Evolutionary conservation across 1,140 invertebrate genomes (phyloP).

Genomic region (Brachystomella parvula): DNA sequence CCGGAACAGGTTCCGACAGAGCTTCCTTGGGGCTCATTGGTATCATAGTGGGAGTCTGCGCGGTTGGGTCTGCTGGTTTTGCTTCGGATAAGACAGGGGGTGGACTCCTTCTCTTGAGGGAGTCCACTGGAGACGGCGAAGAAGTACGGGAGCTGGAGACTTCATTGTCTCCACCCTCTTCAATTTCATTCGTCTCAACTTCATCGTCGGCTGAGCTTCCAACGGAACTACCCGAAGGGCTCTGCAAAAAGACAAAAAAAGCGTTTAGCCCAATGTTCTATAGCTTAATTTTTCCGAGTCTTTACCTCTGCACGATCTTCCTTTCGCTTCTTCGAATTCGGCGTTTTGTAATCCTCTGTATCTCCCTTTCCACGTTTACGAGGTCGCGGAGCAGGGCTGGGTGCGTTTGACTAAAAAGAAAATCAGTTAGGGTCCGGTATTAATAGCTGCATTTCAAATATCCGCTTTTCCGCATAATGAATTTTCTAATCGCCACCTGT

Average conservation of each 20-base stretch:
- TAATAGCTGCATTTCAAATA: background rate
- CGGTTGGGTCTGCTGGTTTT: background rate
- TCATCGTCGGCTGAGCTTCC: slow-evolving; percentile 36
- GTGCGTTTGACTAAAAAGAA: slow-evolving; percentile 48
- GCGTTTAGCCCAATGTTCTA: background rate
- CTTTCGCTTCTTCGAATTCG: slow-evolving; percentile 58
- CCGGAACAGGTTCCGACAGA: too few species aligned
- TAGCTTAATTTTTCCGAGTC: slow-evolving; percentile 10
- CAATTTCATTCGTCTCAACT: slow-evolving; percentile 52
- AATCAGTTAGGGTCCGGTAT: background rate
- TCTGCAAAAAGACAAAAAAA: slow-evolving; percentile 43
- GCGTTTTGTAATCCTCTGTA: slow-evolving; percentile 51
- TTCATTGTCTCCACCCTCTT: slow-evolving; percentile 33
- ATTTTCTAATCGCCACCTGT: too few species aligned
- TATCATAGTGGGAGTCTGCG: background rate
- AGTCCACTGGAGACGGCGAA: slow-evolving; percentile 27
- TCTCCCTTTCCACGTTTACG: slow-evolving; percentile 56
- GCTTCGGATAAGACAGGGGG: background rate
- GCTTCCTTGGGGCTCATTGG: background rate
- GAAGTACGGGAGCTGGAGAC: slow-evolving; percentile 36
- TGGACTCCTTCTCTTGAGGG: background rate
- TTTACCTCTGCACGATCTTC: slow-evolving; percentile 51
- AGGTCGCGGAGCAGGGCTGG: slow-evolving; percentile 51
- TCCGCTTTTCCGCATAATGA: background rate
- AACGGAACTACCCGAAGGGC: slow-evolving; percentile 68